Percentiles rank a stretch among this genome's conserved stretches.
Conservation (phyloP, 2,888 invertebrate species). For the Brachypalpus laphriformis region DNA sequence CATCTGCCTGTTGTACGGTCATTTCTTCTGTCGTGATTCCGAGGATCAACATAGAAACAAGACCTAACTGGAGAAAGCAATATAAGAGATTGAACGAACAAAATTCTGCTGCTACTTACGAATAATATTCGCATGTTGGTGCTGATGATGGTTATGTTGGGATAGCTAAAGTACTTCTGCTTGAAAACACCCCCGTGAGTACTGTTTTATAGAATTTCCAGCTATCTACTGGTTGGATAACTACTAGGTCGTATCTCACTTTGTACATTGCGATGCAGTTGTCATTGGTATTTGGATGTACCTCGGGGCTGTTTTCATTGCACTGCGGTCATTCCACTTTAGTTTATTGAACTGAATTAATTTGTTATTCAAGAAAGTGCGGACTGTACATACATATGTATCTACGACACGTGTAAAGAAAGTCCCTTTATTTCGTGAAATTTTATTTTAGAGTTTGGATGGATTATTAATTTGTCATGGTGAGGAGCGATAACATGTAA, state of each 20-base stretch:
- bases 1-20: neutral
- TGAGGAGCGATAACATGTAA: too few relatives aligned
- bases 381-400: neutral
- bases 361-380: neutral
- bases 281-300: conserved; percentile 34
- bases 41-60: neutral
- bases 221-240: conserved; percentile 26
- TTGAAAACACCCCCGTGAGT: neutral
- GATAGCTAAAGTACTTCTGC: conserved; percentile 34
- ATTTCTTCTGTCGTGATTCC: neutral
- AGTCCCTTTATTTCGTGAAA: neutral
- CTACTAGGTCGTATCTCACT: conserved; percentile 2
- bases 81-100: neutral
- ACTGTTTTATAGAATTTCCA: conserved; percentile 45
- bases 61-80: neutral
- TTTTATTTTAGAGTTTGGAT: too few relatives aligned
- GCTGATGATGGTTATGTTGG: neutral
- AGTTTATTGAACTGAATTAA: conserved; percentile 48
- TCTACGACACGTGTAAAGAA: neutral
- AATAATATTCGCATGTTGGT: conserved; percentile 28
- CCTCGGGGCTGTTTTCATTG: conserved; percentile 23
- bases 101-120: conserved; percentile 14
- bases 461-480: too few relatives aligned
- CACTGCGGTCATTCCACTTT: conserved; percentile 30
- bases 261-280: conserved; percentile 38